phyloP scores from a whole-genome alignment of 2,888 invertebrate genomes.

The Silvanus unidentatus region DNA sequence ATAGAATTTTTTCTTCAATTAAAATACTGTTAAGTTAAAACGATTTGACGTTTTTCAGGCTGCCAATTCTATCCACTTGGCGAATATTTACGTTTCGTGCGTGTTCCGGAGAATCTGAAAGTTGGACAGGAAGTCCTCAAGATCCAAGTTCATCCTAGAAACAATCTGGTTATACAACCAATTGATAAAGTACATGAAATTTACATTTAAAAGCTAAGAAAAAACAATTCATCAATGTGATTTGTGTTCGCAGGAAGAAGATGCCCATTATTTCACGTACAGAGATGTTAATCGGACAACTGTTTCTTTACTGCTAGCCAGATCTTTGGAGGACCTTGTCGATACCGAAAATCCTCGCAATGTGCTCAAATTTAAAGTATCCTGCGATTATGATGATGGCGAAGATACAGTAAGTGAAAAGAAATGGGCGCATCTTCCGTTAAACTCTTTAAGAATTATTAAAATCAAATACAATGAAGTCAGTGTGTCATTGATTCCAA shows the following conservation, averaged over 20 bases:
- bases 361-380: conserved; percentile 73
- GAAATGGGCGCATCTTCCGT: not conserved
- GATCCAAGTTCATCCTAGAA: conserved; percentile 78
- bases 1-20: conserved; percentile 15
- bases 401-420: conserved; percentile 59
- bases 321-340: conserved; percentile 72
- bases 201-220: not conserved
- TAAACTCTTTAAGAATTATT: not conserved
- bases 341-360: conserved; percentile 76
- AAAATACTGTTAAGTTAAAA: too few species aligned
- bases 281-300: conserved; percentile 71
- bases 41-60: conserved; percentile 49
- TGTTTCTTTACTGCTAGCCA: conserved; percentile 68
- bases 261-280: conserved; percentile 66
- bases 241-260: conserved; percentile 53
- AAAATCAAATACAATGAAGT: too few species aligned
- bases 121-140: conserved; percentile 73
- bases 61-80: conserved; percentile 81
- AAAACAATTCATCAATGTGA: not conserved
- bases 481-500: too few species aligned
- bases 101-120: conserved; percentile 74
- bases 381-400: conserved; percentile 65
- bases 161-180: conserved; percentile 64
- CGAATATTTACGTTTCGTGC: conserved; percentile 77
- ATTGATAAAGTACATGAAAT: conserved; percentile 59